Conservation (phyloP, 2,113 vertebrate species). For the Uria aalge region DNA sequence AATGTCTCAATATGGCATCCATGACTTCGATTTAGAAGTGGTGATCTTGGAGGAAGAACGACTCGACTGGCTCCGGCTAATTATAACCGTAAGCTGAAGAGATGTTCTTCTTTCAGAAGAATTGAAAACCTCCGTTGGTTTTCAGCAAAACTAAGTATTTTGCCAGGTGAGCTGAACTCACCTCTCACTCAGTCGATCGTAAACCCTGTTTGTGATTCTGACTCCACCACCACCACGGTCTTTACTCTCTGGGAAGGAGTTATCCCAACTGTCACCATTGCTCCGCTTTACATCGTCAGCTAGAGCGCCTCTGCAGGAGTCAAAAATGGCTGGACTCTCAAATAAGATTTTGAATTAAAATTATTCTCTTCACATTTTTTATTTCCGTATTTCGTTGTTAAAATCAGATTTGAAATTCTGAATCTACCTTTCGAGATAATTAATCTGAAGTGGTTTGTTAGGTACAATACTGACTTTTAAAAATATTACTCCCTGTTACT, state of each 20-base stretch:
- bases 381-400: background rate
- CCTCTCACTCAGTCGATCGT: background rate
- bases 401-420: background rate
- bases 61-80: background rate
- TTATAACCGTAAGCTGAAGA: background rate
- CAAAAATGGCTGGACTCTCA: background rate
- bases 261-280: background rate
- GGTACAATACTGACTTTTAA: background rate
- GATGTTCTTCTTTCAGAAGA: background rate
- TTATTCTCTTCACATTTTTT: background rate
- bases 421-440: background rate
- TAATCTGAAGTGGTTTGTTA: background rate
- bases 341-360: background rate
- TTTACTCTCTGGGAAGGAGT: background rate
- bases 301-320: background rate
- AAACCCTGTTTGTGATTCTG: background rate
- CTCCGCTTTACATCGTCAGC: background rate
- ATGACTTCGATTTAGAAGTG: background rate
- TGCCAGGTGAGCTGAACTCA: background rate
- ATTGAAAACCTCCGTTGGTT: background rate
- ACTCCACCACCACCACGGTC: background rate
- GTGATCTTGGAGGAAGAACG: background rate
- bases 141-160: background rate
- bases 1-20: background rate
- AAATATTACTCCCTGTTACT: background rate